Evolutionary conservation across 2,888 invertebrate genomes (phyloP).

Genomic region (Microdon myrmicae): DNA sequence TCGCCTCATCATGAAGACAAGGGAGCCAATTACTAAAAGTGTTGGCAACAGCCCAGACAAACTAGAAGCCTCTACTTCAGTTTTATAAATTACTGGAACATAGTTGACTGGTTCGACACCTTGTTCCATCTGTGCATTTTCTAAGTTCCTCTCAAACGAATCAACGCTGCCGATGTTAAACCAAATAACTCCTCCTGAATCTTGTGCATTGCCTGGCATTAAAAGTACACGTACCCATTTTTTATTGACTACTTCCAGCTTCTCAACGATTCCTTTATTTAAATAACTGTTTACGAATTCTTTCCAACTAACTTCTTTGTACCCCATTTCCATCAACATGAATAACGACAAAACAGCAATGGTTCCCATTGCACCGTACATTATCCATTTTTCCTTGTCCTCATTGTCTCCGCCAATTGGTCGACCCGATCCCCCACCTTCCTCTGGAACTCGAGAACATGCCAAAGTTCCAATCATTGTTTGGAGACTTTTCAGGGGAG

Average conservation of each 20-base stretch:
- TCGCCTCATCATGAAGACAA: conserved; percentile 88
- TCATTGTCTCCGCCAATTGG: conserved; percentile 73
- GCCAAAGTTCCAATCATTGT: conserved; percentile 72
- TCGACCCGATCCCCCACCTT: conserved; percentile 69
- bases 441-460: conserved; percentile 69
- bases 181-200: conserved; percentile 82
- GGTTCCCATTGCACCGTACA: conserved; percentile 78
- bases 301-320: conserved; percentile 95
- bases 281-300: conserved; percentile 93
- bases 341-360: conserved; percentile 77
- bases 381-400: conserved; percentile 82
- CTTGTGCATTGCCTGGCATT: conserved; percentile 78
- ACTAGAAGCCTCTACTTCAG: conserved; percentile 86
- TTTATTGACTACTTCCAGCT: conserved; percentile 97
- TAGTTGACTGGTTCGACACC: conserved; percentile 90
- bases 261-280: conserved; percentile 86
- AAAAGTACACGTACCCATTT: conserved; percentile 95
- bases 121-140: conserved; percentile 94
- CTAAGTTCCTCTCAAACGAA: conserved; percentile 96
- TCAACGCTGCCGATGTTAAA: conserved; percentile 99
- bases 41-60: conserved; percentile 84
- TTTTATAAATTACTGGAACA: conserved; percentile 94
- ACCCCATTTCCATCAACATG: conserved; percentile 82
- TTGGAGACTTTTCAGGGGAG: conserved; percentile 49
- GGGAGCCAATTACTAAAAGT: conserved; percentile 83